Evolutionary conservation across 1,140 invertebrate genomes (phyloP).

Genomic region (Panagrolaimus sp.): DNA sequence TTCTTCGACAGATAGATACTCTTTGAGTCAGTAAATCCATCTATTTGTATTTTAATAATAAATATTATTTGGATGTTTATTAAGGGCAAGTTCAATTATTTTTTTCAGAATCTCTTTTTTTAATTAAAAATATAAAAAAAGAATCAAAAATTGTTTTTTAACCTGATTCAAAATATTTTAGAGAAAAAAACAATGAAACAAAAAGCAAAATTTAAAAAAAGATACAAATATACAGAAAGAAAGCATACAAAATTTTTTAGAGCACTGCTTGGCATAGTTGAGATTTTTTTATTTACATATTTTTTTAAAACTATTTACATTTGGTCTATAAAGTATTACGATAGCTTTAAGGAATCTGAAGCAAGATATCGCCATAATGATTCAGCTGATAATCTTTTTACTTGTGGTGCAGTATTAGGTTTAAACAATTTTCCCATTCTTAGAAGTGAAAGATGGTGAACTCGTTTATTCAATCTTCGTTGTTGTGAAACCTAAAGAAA

Average conservation of each 20-base stretch:
- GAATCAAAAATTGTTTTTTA: background rate
- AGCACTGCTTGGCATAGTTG: slow-evolving; percentile 6
- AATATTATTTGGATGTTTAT: background rate
- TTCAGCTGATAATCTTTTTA: background rate
- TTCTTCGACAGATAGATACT: too few species aligned
- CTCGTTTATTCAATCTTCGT: background rate
- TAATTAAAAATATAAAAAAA: background rate
- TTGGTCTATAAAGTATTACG: background rate
- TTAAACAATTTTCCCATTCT: slow-evolving; percentile 5
- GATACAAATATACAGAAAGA: background rate
- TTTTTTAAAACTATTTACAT: background rate
- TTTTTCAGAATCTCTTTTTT: background rate
- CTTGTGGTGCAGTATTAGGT: background rate
- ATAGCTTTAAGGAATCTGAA: background rate
- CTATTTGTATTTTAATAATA: background rate
- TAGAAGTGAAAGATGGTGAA: slow-evolving; percentile 5
- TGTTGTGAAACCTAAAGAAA: too few species aligned
- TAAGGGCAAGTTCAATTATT: background rate
- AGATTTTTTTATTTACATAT: background rate
- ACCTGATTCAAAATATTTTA: too few species aligned
- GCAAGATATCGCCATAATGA: slow-evolving; percentile 4
- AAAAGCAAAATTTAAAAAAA: background rate
- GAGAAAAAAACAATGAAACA: background rate
- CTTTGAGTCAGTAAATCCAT: too few species aligned
- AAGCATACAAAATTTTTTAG: background rate